Percentiles rank a stretch among this genome's conserved stretches.
Conservation (phyloP, 2,797 vertebrate species). For the Sebastes miniatus region DNA sequence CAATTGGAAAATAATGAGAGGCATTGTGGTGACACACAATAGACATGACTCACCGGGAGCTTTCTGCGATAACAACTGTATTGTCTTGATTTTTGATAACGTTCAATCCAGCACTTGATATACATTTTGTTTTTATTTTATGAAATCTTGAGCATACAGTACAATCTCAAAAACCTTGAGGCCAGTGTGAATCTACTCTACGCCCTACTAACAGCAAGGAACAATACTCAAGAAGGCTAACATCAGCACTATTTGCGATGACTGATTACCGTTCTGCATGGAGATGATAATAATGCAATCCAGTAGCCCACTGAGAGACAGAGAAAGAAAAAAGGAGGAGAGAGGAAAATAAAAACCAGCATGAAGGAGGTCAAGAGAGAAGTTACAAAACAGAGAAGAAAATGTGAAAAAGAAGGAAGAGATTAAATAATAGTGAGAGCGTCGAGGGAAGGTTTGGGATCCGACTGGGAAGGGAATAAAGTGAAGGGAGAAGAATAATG, state of each 20-base stretch:
- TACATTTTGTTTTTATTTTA: neutral
- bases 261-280: neutral
- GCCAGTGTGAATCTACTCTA: neutral
- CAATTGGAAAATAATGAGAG: too few species aligned
- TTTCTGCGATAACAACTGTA: neutral
- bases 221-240: neutral
- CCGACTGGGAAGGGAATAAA: neutral
- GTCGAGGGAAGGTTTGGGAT: neutral
- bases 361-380: neutral
- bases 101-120: neutral
- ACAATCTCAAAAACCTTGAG: neutral
- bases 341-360: neutral
- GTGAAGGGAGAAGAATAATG: slow-evolving; percentile 3
- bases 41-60: neutral
- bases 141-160: neutral
- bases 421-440: neutral
- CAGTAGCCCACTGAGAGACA: neutral
- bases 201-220: neutral
- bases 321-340: neutral
- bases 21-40: too few species aligned
- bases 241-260: neutral
- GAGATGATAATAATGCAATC: neutral
- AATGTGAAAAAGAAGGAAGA: neutral
- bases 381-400: neutral
- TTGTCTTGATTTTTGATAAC: neutral